These are phyloP conservation scores for Magallana angulata DNA, from an alignment of 1,140 invertebrate species.

Conservation along the genomic window DNA sequence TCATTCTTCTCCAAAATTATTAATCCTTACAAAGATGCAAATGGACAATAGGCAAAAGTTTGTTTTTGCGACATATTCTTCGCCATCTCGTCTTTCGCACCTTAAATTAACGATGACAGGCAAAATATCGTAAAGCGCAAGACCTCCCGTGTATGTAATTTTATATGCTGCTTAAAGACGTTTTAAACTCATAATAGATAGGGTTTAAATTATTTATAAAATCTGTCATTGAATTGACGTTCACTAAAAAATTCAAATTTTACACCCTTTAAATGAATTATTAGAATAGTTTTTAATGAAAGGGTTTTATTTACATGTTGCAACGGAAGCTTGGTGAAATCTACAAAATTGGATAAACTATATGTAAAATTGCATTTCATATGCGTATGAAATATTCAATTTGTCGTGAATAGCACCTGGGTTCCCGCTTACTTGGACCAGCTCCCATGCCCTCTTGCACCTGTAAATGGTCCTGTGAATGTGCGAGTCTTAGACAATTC, in stretches of 20 bases:
- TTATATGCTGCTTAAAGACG: neutral
- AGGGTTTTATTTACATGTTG: too few relatives aligned
- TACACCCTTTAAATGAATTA: neutral
- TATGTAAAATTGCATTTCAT: too few relatives aligned
- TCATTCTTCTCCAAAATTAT: conserved; percentile 10
- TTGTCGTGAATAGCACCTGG: conserved; percentile 1
- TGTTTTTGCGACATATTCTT: neutral
- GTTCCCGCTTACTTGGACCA: conserved; percentile 2
- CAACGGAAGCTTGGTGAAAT: too few relatives aligned
- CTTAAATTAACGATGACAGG: conserved; percentile 30
- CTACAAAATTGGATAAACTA: too few relatives aligned
- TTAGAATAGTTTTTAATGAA: too few relatives aligned
- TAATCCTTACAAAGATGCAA: conserved; percentile 20
- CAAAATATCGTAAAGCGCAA: neutral
- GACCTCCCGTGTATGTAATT: conserved; percentile 29
- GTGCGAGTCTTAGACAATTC: conserved; percentile 5
- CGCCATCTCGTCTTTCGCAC: conserved; percentile 21
- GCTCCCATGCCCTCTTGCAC: conserved; percentile 24
- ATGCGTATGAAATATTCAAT: neutral
- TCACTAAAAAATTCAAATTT: neutral
- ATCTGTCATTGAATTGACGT: conserved; percentile 1
- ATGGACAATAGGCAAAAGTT: neutral
- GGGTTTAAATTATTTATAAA: conserved; percentile 1
- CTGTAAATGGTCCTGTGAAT: neutral
- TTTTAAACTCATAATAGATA: conserved; percentile 4